These are phyloP conservation scores for Bellardia pandia DNA, from an alignment of 2,888 invertebrate species.

Conservation along the genomic window DNA sequence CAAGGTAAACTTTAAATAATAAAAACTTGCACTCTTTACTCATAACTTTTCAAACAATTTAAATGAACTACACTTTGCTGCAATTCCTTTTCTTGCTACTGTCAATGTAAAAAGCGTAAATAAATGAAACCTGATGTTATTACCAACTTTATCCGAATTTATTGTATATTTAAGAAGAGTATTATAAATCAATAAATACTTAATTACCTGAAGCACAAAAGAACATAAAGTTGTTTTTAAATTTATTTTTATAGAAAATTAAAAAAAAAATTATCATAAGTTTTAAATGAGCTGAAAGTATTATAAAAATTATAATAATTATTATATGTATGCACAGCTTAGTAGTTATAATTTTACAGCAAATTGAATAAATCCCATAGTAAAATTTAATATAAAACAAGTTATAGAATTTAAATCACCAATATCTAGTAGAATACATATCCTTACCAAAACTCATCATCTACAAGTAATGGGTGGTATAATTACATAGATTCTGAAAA, in stretches of 20 bases:
- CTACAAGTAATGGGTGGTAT: no score
- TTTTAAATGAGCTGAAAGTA: not conserved
- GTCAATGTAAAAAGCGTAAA: not conserved
- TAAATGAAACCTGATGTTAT: not conserved
- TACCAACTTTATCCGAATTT: constrained; percentile 1
- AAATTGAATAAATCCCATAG: no score
- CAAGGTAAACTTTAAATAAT: not conserved
- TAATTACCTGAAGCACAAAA: constrained; percentile 12
- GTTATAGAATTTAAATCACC: no score
- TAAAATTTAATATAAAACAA: no score
- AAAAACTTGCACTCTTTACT: not conserved
- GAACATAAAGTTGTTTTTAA: not conserved
- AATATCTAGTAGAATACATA: no score
- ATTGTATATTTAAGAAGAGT: not conserved
- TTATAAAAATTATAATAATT: no score
- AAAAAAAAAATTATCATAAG: not conserved
- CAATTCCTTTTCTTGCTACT: not conserved
- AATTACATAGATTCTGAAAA: no score
- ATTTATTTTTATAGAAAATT: not conserved
- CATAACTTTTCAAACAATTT: not conserved
- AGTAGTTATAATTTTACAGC: not conserved
- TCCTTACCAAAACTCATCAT: no score
- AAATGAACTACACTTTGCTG: not conserved
- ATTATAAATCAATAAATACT: constrained; percentile 33
- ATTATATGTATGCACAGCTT: not conserved